Evolutionary conservation across 2,797 vertebrate species (phyloP), one percentile per base, ranked within the genome.

Genomic region (Huso huso): DNA sequence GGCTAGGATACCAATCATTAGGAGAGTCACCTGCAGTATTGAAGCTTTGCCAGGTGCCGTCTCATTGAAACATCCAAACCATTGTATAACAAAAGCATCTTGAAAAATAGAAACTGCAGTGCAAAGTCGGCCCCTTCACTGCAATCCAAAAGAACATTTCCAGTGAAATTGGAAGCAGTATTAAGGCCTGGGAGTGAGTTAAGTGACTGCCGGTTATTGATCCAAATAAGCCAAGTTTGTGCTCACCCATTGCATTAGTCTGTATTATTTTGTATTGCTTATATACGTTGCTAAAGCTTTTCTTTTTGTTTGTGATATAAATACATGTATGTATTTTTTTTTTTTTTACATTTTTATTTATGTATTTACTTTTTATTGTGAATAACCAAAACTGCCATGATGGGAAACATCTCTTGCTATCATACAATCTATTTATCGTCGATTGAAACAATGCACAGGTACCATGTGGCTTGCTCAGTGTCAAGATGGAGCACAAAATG

Each of bases 181-280:
- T 5, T 37, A 37, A 37, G 37, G 37, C 37, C 37, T 37, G 37
- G 37, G 37, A 37, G 37, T 37, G 37, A 37, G 37, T 37, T 37
- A 37, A 37, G 57, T 51, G 63, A 74, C 66, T 75, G 73, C 83
- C 88, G 88, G 84, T 88, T 89, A 84, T 85, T 76, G 82, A 84
- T 87, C 78, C 79, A 75, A 72, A 83, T 70, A 75, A 73, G 72
- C 77, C 79, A 66, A 53, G 60, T 50, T 52, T 68, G 53, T 78
- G 78, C 71, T 80, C 81, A 83, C 83, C 69, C 84, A 84, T 84
- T 77, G 72, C 82, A 83, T 82, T 81, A 66, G 70, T 72, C 67
- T 71, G 70, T 72, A 68, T 71, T 70, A 79, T 50, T 48, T 49
- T 51, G 37, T 66, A 10, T 52, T 67, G 64, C 51, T 69, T 37